Conservation (phyloP, 2,888 invertebrate genomes). For the Temnothorax unifasciatus region DNA sequence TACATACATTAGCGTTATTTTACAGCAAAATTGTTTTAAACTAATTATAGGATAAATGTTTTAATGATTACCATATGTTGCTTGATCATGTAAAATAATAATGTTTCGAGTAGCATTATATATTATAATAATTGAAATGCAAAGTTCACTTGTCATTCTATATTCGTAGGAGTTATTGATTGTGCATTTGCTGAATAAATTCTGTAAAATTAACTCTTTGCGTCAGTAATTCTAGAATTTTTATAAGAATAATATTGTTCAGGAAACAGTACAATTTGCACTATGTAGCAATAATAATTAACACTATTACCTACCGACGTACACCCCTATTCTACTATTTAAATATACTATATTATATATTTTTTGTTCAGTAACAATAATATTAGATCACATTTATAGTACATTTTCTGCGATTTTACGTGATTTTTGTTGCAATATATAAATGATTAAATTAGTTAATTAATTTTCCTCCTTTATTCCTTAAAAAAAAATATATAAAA, state of each 20-base stretch:
- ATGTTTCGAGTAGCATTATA: neutral
- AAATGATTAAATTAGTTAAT: too few species aligned
- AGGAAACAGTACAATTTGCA: neutral
- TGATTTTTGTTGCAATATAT: too few species aligned
- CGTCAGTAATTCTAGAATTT: neutral
- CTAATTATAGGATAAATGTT: neutral
- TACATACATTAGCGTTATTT: neutral
- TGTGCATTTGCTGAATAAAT: slow-evolving; percentile 14
- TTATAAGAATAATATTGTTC: neutral
- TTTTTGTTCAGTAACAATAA: too few species aligned
- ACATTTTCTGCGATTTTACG: too few species aligned
- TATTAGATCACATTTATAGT: too few species aligned
- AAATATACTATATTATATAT: too few species aligned
- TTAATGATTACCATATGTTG: neutral
- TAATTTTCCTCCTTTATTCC: too few species aligned
- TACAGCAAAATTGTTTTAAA: neutral
- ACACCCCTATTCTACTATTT: too few species aligned
- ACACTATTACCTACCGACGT: too few species aligned
- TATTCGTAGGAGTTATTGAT: neutral
- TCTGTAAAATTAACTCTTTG: neutral
- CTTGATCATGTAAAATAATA: neutral
- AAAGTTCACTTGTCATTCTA: neutral
- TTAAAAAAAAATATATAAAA: too few species aligned
- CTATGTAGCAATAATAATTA: neutral
- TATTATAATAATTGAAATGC: neutral